These are phyloP conservation scores for Pogonus chalceus DNA, from an alignment of 1,140 invertebrate genomes.

Conservation along the genomic window DNA sequence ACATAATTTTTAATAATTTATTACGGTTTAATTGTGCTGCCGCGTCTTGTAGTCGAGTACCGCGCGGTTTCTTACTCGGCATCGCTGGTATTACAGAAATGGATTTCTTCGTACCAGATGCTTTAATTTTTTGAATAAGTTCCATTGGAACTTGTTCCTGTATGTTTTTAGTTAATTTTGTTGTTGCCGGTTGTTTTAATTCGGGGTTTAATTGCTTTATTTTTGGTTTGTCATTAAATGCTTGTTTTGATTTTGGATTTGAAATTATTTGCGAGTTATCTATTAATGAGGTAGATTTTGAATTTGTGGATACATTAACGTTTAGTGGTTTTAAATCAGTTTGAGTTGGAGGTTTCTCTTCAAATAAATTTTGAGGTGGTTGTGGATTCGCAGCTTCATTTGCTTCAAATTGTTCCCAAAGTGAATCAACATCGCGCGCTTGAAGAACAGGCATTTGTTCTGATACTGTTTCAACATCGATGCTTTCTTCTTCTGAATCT, in stretches of 20 bases:
- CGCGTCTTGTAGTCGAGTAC: background rate
- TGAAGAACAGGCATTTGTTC: conserved; percentile 33
- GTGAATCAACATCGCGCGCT: conserved; percentile 39
- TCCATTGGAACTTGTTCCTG: conserved; percentile 24
- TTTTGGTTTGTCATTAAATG: background rate
- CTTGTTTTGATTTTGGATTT: background rate
- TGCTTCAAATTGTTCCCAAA: conserved; percentile 45
- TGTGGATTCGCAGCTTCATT: conserved; percentile 26
- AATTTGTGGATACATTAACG: background rate
- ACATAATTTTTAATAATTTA: conserved; percentile 10
- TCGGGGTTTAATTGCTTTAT: background rate
- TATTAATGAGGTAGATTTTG: background rate
- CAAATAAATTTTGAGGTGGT: conserved; percentile 8
- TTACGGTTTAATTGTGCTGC: conserved; percentile 1
- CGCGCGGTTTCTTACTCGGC: conserved; percentile 19
- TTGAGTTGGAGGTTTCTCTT: background rate
- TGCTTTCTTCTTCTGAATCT: conserved; percentile 15
- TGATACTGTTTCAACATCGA: conserved; percentile 31
- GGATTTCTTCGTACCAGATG: conserved; percentile 26
- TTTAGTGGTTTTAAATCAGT: background rate
- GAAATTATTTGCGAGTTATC: too few species aligned
- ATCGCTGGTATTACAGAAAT: conserved; percentile 29
- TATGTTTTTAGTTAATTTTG: conserved; percentile 21
- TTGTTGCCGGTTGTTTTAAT: background rate
- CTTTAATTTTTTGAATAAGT: conserved; percentile 26